Base-by-base conservation (phyloP, 2,113 vertebrate species). In the Nothoprocta pentlandii region DNA sequence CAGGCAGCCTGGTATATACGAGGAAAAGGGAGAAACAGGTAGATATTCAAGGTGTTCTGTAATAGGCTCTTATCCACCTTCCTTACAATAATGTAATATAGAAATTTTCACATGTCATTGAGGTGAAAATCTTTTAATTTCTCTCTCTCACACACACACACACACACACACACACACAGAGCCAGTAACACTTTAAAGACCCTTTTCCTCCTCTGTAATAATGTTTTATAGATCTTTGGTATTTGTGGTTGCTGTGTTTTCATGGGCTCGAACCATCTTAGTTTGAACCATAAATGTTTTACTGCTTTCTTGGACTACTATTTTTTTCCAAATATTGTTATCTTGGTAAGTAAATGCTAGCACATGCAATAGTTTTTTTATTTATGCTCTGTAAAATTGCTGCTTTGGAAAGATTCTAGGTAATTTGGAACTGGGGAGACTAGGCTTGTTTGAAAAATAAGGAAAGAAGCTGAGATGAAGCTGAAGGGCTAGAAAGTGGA, bases 401-500 rank as follows among this genome's bases (percentile, higher is more conserved):
- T 53, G 47, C 21, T 39, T 64, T 42, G n/a, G 12, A 59, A 42
- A 41, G 12, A 39, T 39, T 39, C n/a, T 66, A 56, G 56, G 44
- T 83, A 58, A 66, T 81, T 76, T 59, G 70, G 34, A 67, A 88
- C 16, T n/a, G 32, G 53, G 53, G 22, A 5, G 11, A 46, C 54
- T 76, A 67, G 17, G 3, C 47, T 88, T 89, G 51, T 59, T 94
- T 87, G 10, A 4, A 69, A 75, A 54, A 87, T 39, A 39, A 39
- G 36, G 36, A 79, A 26, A 62, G 76, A 69, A 81, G 9, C 59
- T 69, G 20, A 85, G 20, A 63, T 78, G 71, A 85, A 92, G 26
- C n/a, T 68, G 51, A 79, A 82, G 41, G 42, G 34, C 23, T 46
- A 39, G 41, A 67, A 16, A 0, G 23, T 15, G 0, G 0, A 61